These are phyloP conservation scores for Melierax canorus DNA, from an alignment of 2,113 vertebrate species.

Conservation along the genomic window DNA sequence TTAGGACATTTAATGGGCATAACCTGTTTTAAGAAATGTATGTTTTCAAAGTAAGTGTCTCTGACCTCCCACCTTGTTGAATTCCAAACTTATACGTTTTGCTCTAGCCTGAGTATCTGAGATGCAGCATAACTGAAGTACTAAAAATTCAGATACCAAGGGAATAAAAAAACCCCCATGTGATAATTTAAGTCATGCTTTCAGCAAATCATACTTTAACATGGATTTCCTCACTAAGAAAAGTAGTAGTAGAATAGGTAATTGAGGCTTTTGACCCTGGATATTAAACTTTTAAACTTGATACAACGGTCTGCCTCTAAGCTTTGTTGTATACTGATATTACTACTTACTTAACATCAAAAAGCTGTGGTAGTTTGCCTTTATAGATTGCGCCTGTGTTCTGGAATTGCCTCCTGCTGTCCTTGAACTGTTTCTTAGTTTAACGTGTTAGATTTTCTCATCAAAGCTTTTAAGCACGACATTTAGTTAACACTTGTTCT, in stretches of 20 bases:
- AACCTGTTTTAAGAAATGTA: conserved; percentile 60
- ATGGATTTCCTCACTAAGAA: conserved; percentile 31
- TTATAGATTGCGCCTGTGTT: conserved; percentile 74
- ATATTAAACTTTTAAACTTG: conserved; percentile 75
- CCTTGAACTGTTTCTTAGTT: conserved; percentile 68
- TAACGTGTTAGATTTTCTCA: conserved; percentile 73
- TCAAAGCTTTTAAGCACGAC: conserved; percentile 64
- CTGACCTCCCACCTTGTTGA: conserved; percentile 62
- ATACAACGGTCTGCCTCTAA: conserved; percentile 67
- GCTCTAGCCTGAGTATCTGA: conserved; percentile 1
- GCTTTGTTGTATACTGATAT: conserved; percentile 75
- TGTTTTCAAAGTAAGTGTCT: conserved; percentile 69
- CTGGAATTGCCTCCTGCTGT: conserved; percentile 76
- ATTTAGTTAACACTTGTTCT: conserved; percentile 60
- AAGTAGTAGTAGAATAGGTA: conserved; percentile 46
- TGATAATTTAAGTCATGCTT: conserved; percentile 10
- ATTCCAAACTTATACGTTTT: conserved; percentile 16
- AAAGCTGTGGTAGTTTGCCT: conserved; percentile 73
- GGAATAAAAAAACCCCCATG: neutral
- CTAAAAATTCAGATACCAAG: neutral
- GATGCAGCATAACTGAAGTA: neutral
- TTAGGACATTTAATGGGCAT: conserved; percentile 44
- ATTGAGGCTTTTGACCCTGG: conserved; percentile 63
- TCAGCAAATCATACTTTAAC: neutral
- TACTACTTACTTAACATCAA: conserved; percentile 75